Evolutionary conservation across 2,797 vertebrate genomes (phyloP).

Genomic region (Amazonetta brasiliensis): DNA sequence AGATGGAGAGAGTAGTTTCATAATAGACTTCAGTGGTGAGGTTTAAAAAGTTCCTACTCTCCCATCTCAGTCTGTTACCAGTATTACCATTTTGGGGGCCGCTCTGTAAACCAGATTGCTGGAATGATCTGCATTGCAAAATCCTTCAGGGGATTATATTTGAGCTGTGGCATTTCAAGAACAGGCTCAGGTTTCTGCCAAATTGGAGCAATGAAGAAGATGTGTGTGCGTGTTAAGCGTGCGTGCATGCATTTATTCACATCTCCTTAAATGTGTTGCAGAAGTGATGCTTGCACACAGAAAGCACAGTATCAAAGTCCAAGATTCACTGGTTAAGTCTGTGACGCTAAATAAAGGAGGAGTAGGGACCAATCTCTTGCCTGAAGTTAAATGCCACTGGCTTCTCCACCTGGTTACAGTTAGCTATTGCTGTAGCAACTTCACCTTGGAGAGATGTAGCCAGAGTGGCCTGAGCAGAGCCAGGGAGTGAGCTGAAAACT

Average conservation of each 20-base stretch:
- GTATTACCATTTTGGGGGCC: background rate
- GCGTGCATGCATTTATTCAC: background rate
- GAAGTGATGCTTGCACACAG: background rate
- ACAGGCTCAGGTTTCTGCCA: background rate
- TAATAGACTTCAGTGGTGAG: background rate
- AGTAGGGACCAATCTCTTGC: background rate
- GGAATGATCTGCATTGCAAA: background rate
- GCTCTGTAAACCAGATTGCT: background rate
- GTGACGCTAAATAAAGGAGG: background rate
- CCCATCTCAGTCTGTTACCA: background rate
- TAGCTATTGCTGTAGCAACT: background rate
- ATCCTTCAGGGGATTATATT: background rate
- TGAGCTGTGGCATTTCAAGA: conserved; percentile 31
- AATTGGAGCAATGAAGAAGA: background rate
- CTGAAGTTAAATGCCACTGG: background rate
- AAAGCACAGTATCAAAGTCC: background rate
- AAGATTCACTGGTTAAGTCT: background rate
- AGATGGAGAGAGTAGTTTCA: conserved; percentile 33
- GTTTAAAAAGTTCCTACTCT: background rate
- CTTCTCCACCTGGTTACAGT: background rate
- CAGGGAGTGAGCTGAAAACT: background rate
- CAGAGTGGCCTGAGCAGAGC: background rate
- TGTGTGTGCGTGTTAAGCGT: background rate
- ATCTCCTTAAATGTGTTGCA: background rate
- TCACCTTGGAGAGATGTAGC: background rate